Conservation (phyloP, 1,140 invertebrate genomes). For the Aphelenchoides besseyi region DNA sequence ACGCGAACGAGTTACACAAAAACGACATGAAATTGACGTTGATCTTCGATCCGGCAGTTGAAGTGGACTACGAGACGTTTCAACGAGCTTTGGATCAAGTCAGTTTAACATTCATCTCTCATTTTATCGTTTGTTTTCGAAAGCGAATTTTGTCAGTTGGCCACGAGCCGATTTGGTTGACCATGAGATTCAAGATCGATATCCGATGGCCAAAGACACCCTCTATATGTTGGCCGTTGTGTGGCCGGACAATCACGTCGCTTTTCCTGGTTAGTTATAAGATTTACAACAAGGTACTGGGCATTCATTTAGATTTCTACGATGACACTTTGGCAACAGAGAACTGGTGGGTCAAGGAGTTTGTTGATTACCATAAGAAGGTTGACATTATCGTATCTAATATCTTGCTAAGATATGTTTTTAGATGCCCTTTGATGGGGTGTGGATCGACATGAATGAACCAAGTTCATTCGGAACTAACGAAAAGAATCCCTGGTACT, state of each 20-base stretch:
- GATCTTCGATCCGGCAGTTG: conserved; percentile 47
- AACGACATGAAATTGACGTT: conserved; percentile 39
- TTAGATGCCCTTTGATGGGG: conserved; percentile 38
- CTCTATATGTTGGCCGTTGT: conserved; percentile 50
- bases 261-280: conserved; percentile 25
- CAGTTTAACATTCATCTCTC: not conserved
- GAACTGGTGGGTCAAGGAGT: conserved; percentile 49
- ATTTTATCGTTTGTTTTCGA: not conserved
- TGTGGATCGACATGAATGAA: conserved; percentile 56
- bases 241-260: conserved; percentile 61
- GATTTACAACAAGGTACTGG: not conserved
- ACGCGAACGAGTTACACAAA: conserved; percentile 33
- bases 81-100: conserved; percentile 34
- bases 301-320: conserved; percentile 52
- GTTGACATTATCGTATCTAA: not conserved
- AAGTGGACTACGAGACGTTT: conserved; percentile 42
- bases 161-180: conserved; percentile 34
- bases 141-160: conserved; percentile 42
- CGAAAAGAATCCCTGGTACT: conserved; percentile 33
- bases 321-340: conserved; percentile 38
- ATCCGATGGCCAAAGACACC: conserved; percentile 44
- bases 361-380: conserved; percentile 16
- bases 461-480: conserved; percentile 32
- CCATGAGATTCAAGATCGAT: conserved; percentile 35
- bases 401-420: not conserved